Percentiles rank a stretch among this genome's conserved stretches.
These are phyloP conservation scores for Spodoptera picta DNA, from an alignment of 2,888 invertebrate species.

Conservation along the genomic window DNA sequence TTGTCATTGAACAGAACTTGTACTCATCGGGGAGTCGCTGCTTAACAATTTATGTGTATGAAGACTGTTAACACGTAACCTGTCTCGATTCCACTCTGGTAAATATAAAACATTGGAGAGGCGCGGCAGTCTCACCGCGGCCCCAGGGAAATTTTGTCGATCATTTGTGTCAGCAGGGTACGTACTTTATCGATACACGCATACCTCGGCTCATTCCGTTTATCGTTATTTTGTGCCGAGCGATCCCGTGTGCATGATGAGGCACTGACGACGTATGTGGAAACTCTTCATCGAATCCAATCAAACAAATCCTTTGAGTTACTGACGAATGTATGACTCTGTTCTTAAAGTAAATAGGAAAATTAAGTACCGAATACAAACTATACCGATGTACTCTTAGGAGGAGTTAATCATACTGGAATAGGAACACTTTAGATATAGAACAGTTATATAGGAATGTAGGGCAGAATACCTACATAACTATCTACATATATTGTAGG, in stretches of 20 bases:
- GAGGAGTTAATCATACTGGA: too few species aligned
- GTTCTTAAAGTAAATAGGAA: background rate
- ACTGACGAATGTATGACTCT: too few species aligned
- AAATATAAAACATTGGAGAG: slow-evolving; percentile 68
- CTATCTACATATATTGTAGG: too few species aligned
- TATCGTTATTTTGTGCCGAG: slow-evolving; percentile 48
- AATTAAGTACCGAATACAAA: background rate
- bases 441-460: background rate
- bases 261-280: slow-evolving; percentile 5
- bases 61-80: slow-evolving; percentile 62
- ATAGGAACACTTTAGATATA: too few species aligned
- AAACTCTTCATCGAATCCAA: background rate
- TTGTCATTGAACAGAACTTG: slow-evolving; percentile 61
- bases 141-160: slow-evolving; percentile 71
- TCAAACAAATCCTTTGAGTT: background rate
- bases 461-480: too few species aligned
- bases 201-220: slow-evolving; percentile 52
- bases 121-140: slow-evolving; percentile 53
- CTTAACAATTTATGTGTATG: slow-evolving; percentile 65
- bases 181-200: slow-evolving; percentile 64
- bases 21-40: slow-evolving; percentile 57
- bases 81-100: slow-evolving; percentile 51
- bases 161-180: slow-evolving; percentile 69
- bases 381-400: too few species aligned
- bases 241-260: slow-evolving; percentile 31